A percentile compares a stretch with the other conserved stretches of the same genome.
phyloP scores from a whole-genome alignment of 2,113 vertebrate species.

The Eidolon helvum region DNA sequence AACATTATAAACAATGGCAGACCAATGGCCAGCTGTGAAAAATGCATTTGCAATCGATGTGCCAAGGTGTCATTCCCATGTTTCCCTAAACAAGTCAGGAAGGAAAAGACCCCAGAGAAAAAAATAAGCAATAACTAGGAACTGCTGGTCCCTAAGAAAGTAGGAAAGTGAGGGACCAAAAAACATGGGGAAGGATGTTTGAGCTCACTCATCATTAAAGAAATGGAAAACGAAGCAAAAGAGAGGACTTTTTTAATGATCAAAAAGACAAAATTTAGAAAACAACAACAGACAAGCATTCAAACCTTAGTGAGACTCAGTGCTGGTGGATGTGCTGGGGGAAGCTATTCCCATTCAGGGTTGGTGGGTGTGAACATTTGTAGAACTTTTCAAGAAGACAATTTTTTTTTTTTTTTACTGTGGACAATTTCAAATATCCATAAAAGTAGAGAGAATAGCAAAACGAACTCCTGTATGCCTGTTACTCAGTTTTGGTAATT shows the following conservation, averaged over 20 bases:
- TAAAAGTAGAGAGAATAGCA: neutral
- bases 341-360: neutral
- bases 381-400: neutral
- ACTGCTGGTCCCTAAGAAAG: neutral
- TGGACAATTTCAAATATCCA: neutral
- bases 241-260: neutral
- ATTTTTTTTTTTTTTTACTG: neutral
- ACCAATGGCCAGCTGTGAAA: neutral
- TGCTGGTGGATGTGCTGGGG: neutral
- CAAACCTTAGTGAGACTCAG: neutral
- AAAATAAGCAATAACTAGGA: neutral
- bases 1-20: neutral
- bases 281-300: neutral
- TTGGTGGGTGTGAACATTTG: neutral
- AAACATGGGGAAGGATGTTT: neutral
- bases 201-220: neutral
- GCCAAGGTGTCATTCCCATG: neutral
- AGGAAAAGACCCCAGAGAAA: neutral
- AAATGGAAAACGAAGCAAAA: neutral
- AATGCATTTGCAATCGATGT: accelerated
- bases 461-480: neutral
- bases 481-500: accelerated
- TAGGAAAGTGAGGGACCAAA: neutral
- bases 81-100: neutral
- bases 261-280: neutral